A percentile compares a stretch with the other conserved stretches of the same genome.
phyloP scores from a whole-genome alignment of 1,140 invertebrate genomes.

The Saccostrea glomerata region DNA sequence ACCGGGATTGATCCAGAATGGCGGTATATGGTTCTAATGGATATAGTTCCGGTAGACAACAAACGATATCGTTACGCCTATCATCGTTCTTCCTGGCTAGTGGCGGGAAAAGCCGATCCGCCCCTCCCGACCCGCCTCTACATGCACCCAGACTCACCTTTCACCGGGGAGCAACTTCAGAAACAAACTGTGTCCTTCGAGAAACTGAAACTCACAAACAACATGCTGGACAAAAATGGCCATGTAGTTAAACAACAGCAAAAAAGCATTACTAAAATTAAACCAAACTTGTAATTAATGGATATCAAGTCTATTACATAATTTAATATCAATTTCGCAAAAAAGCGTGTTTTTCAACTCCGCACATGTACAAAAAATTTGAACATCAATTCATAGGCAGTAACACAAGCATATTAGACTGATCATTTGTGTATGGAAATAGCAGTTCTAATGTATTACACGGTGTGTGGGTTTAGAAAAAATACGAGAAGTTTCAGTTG shows the following conservation, averaged over 20 bases:
- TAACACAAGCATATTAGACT: not conserved
- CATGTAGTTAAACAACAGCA: constrained; percentile 82
- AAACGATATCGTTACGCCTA: constrained; percentile 99
- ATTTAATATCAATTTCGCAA: constrained; percentile 34
- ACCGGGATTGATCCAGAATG: constrained; percentile 84
- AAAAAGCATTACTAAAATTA: constrained; percentile 27
- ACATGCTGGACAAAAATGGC: constrained; percentile 98
- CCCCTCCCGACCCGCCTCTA: constrained; percentile 91
- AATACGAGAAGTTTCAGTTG: not conserved
- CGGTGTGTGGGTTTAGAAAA: constrained; percentile 1
- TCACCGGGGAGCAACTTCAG: constrained; percentile 95
- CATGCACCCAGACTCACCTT: constrained; percentile 98
- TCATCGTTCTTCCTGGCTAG: constrained; percentile 92
- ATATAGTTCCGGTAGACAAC: constrained; percentile 98
- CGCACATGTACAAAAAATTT: constrained; percentile 29
- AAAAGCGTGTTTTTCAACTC: constrained; percentile 34
- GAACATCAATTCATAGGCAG: not conserved
- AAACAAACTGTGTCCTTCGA: constrained; percentile 99
- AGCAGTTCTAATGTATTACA: not conserved
- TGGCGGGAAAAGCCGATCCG: constrained; percentile 98
- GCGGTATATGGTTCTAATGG: constrained; percentile 95
- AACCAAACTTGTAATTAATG: constrained; percentile 3
- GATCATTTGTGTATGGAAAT: constrained; percentile 22
- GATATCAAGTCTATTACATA: constrained; percentile 17
- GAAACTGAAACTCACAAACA: constrained; percentile 99